Conservation (phyloP, 2,888 invertebrate genomes). For the Polylopha cassiicola region DNA sequence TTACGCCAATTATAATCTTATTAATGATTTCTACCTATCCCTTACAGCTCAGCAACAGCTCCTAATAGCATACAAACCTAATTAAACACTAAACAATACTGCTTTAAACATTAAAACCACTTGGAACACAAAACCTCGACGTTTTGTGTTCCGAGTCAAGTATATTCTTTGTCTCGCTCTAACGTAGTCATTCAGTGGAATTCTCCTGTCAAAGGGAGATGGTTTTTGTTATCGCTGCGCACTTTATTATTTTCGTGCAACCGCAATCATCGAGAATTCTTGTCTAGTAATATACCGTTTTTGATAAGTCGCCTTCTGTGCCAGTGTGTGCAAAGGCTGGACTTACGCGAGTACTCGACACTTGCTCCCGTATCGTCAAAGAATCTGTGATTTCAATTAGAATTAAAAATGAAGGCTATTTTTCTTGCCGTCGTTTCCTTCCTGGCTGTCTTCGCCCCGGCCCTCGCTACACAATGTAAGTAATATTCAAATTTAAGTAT, state of each 20-base stretch:
- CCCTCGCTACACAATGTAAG: slow-evolving; percentile 82
- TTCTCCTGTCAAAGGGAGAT: slow-evolving; percentile 60
- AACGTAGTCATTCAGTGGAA: slow-evolving; percentile 40
- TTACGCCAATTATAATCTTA: slow-evolving; percentile 20
- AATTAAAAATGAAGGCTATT: slow-evolving; percentile 76
- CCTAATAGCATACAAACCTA: background rate
- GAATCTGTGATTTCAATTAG: slow-evolving; percentile 69
- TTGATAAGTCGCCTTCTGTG: slow-evolving; percentile 86
- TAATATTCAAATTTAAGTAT: slow-evolving; percentile 43
- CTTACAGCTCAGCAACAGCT: no score
- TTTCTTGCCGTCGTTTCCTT: slow-evolving; percentile 67
- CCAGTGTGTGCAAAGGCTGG: slow-evolving; percentile 95
- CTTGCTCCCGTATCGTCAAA: slow-evolving; percentile 51
- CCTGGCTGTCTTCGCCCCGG: slow-evolving; percentile 67
- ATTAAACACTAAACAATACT: background rate
- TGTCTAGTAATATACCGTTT: slow-evolving; percentile 49
- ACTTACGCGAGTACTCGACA: slow-evolving; percentile 49
- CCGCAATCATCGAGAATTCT: slow-evolving; percentile 49
- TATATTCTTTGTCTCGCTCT: slow-evolving; percentile 51
- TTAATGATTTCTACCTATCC: background rate
- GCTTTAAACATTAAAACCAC: slow-evolving; percentile 35
- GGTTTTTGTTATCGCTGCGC: slow-evolving; percentile 67
- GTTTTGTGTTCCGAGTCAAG: slow-evolving; percentile 39
- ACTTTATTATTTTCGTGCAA: slow-evolving; percentile 61
- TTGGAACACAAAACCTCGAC: slow-evolving; percentile 70